A percentile compares a stretch with the other conserved stretches of the same genome.
Evolutionary conservation across 2,113 vertebrate species (phyloP).

Genomic region (Scomber japonicus): DNA sequence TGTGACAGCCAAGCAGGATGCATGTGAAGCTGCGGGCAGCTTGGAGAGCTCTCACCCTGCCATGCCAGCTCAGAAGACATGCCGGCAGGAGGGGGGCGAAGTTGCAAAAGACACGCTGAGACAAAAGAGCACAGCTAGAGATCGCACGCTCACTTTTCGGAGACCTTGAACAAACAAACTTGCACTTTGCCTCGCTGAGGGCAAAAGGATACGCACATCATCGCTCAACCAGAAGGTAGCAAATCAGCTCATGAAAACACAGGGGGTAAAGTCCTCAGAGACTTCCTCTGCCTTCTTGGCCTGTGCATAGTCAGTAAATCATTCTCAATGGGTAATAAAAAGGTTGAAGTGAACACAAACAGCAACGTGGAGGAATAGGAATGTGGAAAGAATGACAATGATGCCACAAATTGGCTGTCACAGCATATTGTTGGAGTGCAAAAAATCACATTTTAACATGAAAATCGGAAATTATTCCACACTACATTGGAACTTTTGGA

Average conservation of each 20-base stretch:
- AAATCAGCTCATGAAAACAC: conserved; percentile 41
- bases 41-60: conserved; percentile 77
- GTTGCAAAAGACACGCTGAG: conserved; percentile 59
- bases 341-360: conserved; percentile 23
- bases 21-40: conserved; percentile 79
- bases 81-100: conserved; percentile 57
- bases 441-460: not conserved
- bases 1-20: conserved; percentile 82
- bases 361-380: conserved; percentile 6
- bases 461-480: conserved; percentile 1
- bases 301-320: not conserved
- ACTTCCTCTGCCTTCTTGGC: conserved; percentile 34
- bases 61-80: conserved; percentile 76
- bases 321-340: conserved; percentile 32
- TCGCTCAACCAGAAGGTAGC: conserved; percentile 42
- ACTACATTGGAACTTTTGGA: not conserved
- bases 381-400: conserved; percentile 28
- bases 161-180: conserved; percentile 77
- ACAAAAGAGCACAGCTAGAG: conserved; percentile 68
- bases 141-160: conserved; percentile 58
- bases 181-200: conserved; percentile 63
- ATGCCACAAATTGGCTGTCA: not conserved
- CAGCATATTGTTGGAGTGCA: not conserved
- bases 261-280: conserved; percentile 24
- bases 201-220: conserved; percentile 48